A percentile compares a stretch with the other conserved stretches of the same genome.
Evolutionary conservation across 2,888 invertebrate species (phyloP).

Genomic region (Drosophila seclusa): DNA sequence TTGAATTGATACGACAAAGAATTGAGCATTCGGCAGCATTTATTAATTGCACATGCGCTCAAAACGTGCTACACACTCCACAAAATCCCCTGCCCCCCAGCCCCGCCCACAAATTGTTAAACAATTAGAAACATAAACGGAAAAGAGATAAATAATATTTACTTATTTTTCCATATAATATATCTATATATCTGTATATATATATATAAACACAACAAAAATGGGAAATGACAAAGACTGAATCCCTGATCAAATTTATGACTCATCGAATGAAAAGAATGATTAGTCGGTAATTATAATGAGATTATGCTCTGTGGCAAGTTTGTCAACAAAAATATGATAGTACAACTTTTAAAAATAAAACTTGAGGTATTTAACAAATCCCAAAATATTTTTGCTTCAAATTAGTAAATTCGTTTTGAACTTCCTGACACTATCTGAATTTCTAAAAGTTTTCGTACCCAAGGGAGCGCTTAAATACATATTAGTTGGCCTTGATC

Average conservation of each 20-base stretch:
- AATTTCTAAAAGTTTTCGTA: neutral
- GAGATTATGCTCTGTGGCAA: neutral
- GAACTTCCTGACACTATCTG: neutral
- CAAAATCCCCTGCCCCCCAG: neutral
- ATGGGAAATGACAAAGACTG: neutral
- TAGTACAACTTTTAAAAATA: neutral
- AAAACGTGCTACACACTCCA: slow-evolving; percentile 65
- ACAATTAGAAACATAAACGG: slow-evolving; percentile 1
- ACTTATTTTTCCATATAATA: neutral
- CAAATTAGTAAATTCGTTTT: neutral
- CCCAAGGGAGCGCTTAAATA: neutral
- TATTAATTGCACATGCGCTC: slow-evolving; percentile 78
- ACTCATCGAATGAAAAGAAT: neutral
- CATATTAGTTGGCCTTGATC: neutral
- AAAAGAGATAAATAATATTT: neutral
- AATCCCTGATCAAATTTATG: slow-evolving; percentile 1
- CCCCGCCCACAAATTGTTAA: neutral
- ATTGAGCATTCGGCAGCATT: slow-evolving; percentile 67
- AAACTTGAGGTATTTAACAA: neutral
- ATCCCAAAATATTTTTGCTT: neutral
- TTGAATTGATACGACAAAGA: slow-evolving; percentile 35
- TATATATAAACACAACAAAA: neutral
- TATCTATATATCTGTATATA: neutral
- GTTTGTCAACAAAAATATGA: neutral
- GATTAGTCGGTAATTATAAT: neutral